Base-by-base conservation (phyloP, 2,113 vertebrate species). In the Oncorhynchus gorbuscha region DNA sequence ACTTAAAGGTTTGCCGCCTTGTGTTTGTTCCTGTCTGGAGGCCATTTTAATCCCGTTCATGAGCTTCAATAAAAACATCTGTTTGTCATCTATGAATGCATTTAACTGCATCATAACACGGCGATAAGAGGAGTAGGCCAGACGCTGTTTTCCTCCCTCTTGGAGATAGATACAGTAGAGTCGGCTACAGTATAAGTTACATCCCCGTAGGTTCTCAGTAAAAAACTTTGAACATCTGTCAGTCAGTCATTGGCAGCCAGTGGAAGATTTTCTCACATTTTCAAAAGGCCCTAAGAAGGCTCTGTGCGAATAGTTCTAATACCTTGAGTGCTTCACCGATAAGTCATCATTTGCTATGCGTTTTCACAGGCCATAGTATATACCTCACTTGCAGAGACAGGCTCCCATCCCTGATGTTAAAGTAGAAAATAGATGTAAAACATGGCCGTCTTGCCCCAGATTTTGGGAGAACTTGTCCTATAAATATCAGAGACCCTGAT, bases 1-100 rank as follows among this genome's bases (percentile, higher is more conserved):
- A 74, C 74, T 82, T 82, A 78, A 73, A 64, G 65, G 69, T 71
- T 74, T 61, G 22, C 58, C 49, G 71, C 67, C 67, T 59, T 59
- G 49, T 83, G 81, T 83, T 83, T 83, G 84, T 82, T 82, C 76
- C 80, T 82, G 72, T 78, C 76, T 74, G 62, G 78, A 76, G 84
- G 76, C 81, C 78, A 76, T 85, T 83, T 80, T 79, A 72, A 71
- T 58, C 30, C 75, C 65, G 68, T 72, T 78, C 67, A 76, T 18
- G 16, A 51, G 48, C 71, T 62, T 39, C 39, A 39, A 71, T 76
- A 73, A 77, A 83, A 84, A 78, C 84, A 83, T 81, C 79, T 79
- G 77, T 75, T 83, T 77, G 76, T 69, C 74, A 76, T 86, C 75
- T 81, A 73, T 79, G 81, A 78, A 82, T 68, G 30, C 51, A 75